Evolutionary conservation across 1,140 invertebrate genomes (phyloP).

Genomic region (Ceratosolen fusciceps): DNA sequence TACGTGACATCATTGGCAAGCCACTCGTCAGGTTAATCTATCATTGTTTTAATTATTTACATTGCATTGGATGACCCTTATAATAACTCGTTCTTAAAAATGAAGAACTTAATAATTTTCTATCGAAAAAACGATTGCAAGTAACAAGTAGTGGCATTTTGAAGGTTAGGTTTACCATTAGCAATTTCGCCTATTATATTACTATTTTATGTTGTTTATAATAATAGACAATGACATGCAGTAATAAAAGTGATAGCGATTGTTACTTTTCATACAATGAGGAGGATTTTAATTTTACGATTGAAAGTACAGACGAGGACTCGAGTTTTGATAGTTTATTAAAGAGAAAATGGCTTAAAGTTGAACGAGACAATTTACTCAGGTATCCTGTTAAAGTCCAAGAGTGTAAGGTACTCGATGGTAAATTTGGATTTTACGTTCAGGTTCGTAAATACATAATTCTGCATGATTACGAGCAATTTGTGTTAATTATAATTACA

Average conservation of each 20-base stretch:
- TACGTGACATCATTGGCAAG: background rate
- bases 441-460: slow-evolving; percentile 60
- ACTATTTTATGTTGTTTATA: too few relatives aligned
- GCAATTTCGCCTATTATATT: background rate
- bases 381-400: slow-evolving; percentile 62
- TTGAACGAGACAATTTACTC: slow-evolving; percentile 57
- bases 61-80: too few relatives aligned
- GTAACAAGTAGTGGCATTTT: too few relatives aligned
- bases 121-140: too few relatives aligned
- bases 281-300: slow-evolving; percentile 48
- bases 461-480: background rate
- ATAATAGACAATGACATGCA: too few relatives aligned
- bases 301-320: slow-evolving; percentile 49
- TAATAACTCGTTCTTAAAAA: too few relatives aligned
- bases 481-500: slow-evolving; percentile 22
- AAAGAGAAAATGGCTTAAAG: slow-evolving; percentile 59
- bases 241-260: slow-evolving; percentile 16
- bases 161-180: slow-evolving; percentile 33
- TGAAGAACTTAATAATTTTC: too few relatives aligned
- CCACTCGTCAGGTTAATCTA: background rate
- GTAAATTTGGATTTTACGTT: slow-evolving; percentile 64
- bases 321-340: slow-evolving; percentile 61
- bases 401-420: slow-evolving; percentile 63
- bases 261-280: slow-evolving; percentile 20
- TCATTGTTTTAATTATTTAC: slow-evolving; percentile 5